phyloP scores from a whole-genome alignment of 2,888 invertebrate species.

The Agrotis clavis region DNA sequence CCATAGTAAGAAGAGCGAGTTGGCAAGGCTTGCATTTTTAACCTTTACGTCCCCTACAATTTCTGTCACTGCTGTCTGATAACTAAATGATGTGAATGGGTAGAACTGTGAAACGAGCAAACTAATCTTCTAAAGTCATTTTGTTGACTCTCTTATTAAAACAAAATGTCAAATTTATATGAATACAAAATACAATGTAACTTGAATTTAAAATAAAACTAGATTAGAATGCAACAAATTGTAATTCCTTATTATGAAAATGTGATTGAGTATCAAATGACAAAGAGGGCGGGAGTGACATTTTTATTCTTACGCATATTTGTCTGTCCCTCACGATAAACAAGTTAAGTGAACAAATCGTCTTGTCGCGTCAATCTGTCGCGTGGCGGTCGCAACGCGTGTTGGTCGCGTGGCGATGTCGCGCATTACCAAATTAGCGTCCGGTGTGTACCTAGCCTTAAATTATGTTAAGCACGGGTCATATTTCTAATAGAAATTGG shows the following conservation, averaged over 20 bases:
- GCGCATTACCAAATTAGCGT: slow-evolving; percentile 89
- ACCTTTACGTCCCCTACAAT: too few species aligned
- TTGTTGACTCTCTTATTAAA: not conserved
- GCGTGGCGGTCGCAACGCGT: slow-evolving; percentile 82
- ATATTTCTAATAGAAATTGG: slow-evolving; percentile 75
- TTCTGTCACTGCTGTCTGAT: not conserved
- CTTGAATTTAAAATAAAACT: slow-evolving; percentile 32
- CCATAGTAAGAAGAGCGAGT: too few species aligned
- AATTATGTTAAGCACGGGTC: slow-evolving; percentile 79
- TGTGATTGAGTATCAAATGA: slow-evolving; percentile 73
- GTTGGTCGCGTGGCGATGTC: slow-evolving; percentile 78
- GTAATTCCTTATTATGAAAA: slow-evolving; percentile 63
- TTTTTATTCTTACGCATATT: slow-evolving; percentile 78
- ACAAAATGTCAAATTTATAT: not conserved
- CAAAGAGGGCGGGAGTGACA: slow-evolving; percentile 72
- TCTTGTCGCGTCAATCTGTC: slow-evolving; percentile 82
- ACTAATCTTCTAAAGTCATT: not conserved
- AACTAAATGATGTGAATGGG: not conserved
- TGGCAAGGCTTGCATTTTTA: too few species aligned
- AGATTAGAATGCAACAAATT: slow-evolving; percentile 38
- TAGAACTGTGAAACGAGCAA: not conserved
- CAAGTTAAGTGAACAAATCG: slow-evolving; percentile 89
- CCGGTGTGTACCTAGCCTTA: slow-evolving; percentile 84
- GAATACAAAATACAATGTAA: not conserved
- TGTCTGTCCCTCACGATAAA: slow-evolving; percentile 82